Conservation (phyloP, 1,140 invertebrate genomes). For the Drosophila arizonae region DNA sequence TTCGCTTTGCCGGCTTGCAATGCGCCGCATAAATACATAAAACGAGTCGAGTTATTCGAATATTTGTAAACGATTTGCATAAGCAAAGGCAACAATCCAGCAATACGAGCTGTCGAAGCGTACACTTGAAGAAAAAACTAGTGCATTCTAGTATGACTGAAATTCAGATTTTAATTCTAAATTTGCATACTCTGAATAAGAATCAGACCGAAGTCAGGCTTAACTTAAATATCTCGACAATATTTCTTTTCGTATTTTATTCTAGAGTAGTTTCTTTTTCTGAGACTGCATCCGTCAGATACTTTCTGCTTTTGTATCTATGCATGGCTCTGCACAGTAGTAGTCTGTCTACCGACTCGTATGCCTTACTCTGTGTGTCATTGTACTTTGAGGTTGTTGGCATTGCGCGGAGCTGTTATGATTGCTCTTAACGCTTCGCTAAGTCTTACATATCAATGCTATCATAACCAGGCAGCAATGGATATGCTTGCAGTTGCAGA, state of each 20-base stretch:
- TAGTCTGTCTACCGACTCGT: neutral
- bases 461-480: slow-evolving; percentile 10
- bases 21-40: slow-evolving; percentile 69
- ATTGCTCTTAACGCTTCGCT: slow-evolving; percentile 12
- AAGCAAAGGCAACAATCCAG: slow-evolving; percentile 25
- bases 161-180: too few species aligned
- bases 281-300: slow-evolving; percentile 17
- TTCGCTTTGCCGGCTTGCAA: slow-evolving; percentile 11
- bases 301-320: slow-evolving; percentile 44
- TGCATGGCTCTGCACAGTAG: slow-evolving; percentile 41
- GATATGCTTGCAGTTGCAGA: slow-evolving; percentile 4
- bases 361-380: slow-evolving; percentile 11
- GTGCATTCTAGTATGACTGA: neutral
- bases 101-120: slow-evolving; percentile 16
- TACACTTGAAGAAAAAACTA: neutral
- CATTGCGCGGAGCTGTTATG: slow-evolving; percentile 17
- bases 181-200: too few species aligned
- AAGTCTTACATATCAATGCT: slow-evolving; percentile 10
- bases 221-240: neutral
- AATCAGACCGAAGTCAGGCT: too few species aligned
- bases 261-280: neutral
- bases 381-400: slow-evolving; percentile 28
- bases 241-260: neutral
- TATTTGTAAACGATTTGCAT: slow-evolving; percentile 69
- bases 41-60: slow-evolving; percentile 47